phyloP scores from a whole-genome alignment of 2,888 invertebrate genomes.

The Drosophila melanosoma region DNA sequence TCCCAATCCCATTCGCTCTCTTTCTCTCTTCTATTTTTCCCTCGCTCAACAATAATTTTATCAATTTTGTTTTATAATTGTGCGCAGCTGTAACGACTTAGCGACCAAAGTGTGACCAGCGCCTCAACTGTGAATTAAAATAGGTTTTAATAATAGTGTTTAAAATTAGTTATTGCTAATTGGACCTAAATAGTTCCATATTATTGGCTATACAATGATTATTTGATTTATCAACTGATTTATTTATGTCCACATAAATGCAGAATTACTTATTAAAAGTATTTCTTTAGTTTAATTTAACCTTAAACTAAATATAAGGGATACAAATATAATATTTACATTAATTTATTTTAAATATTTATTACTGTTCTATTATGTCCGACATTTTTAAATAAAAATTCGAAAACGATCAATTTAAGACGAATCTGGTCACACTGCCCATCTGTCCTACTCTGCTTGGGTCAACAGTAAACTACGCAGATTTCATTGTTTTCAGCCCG shows the following conservation, averaged over 20 bases:
- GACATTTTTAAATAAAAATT: not conserved
- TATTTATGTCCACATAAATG: not conserved
- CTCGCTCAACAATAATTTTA: slow-evolving; percentile 76
- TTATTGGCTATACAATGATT: not conserved
- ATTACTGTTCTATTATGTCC: not conserved
- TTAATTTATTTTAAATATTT: not conserved
- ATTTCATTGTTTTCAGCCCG: slow-evolving; percentile 75
- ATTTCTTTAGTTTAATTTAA: not conserved
- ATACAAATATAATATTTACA: not conserved
- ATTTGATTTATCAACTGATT: not conserved
- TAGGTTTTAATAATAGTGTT: not conserved
- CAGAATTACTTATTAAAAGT: not conserved
- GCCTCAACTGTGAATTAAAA: not conserved
- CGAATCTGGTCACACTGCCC: slow-evolving; percentile 35
- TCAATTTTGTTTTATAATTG: slow-evolving; percentile 82
- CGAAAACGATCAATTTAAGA: not conserved
- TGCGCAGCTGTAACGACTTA: slow-evolving; percentile 63
- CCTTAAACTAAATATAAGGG: not conserved
- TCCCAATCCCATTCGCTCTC: slow-evolving; percentile 33
- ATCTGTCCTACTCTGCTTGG: slow-evolving; percentile 51
- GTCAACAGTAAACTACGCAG: slow-evolving; percentile 79
- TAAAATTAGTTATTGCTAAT: not conserved
- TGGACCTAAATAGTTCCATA: not conserved
- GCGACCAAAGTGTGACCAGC: slow-evolving; percentile 59
- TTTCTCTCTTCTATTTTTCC: slow-evolving; percentile 12